Conservation (phyloP, 2,113 vertebrate species). For the Datnioides undecimradiatus region DNA sequence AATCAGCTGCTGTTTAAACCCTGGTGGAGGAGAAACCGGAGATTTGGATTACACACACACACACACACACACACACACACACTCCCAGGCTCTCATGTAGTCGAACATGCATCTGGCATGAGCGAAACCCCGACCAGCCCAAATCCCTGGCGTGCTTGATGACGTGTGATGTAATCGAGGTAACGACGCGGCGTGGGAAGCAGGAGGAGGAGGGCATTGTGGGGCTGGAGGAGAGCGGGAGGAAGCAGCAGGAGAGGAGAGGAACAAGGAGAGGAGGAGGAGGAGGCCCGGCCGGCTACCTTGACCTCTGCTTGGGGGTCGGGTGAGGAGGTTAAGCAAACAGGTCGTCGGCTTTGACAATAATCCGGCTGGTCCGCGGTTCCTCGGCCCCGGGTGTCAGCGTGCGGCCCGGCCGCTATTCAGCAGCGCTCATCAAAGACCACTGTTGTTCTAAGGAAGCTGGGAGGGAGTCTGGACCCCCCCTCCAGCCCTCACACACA, state of each 20-base stretch:
- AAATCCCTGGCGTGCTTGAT: slow-evolving; percentile 70
- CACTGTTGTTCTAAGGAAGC: slow-evolving; percentile 76
- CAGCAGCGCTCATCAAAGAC: slow-evolving; percentile 46
- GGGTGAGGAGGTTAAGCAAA: slow-evolving; percentile 84
- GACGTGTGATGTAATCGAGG: slow-evolving; percentile 81
- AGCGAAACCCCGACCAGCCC: slow-evolving; percentile 17
- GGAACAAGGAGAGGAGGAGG: slow-evolving; percentile 15
- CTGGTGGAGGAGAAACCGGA: background rate
- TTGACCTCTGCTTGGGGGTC: slow-evolving; percentile 65
- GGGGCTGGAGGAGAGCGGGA: background rate
- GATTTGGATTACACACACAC: slow-evolving; percentile 32
- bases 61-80: background rate
- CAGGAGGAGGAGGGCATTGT: slow-evolving; percentile 2
- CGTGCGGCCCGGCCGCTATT: slow-evolving; percentile 30
- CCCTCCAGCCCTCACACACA: background rate
- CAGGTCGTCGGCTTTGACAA: slow-evolving; percentile 73
- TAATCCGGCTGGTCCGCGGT: slow-evolving; percentile 56
- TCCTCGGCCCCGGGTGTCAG: slow-evolving; percentile 29
- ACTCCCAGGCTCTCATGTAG: background rate
- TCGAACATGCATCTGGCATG: slow-evolving; percentile 40
- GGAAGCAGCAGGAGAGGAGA: slow-evolving; percentile 37
- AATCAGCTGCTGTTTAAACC: background rate
- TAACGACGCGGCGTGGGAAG: slow-evolving; percentile 76
- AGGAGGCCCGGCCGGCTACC: slow-evolving; percentile 13
- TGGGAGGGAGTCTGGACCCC: slow-evolving; percentile 44